These are phyloP conservation scores for Oscheius sp. DNA, from an alignment of 2,888 invertebrate species.

Conservation along the genomic window DNA sequence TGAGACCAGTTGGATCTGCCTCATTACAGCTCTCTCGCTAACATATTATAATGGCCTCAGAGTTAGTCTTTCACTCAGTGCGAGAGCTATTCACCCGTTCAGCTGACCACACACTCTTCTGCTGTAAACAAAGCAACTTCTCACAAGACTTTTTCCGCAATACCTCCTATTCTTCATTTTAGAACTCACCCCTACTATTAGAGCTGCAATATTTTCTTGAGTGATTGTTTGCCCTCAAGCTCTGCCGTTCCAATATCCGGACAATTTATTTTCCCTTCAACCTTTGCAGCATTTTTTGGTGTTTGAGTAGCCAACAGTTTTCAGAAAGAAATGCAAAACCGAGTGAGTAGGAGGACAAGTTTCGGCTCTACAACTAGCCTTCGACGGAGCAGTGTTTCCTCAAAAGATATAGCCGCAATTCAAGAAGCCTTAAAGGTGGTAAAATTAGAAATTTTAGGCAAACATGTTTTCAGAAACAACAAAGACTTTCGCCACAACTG, in stretches of 20 bases:
- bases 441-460: background rate
- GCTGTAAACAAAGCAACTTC: constrained; percentile 1
- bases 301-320: too few species aligned
- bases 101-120: constrained; percentile 1
- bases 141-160: background rate
- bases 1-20: too few species aligned
- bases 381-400: constrained; percentile 46
- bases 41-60: too few species aligned
- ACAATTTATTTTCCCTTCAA: background rate
- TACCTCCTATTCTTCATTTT: background rate
- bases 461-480: constrained; percentile 44
- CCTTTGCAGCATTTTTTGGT: too few species aligned
- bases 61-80: background rate
- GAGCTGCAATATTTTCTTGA: background rate
- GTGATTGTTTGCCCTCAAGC: background rate
- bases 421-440: constrained; percentile 47
- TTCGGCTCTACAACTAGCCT: constrained; percentile 43
- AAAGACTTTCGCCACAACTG: constrained; percentile 41
- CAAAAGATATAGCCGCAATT: constrained; percentile 47
- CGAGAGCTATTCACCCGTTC: background rate
- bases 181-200: background rate
- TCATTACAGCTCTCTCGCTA: too few species aligned
- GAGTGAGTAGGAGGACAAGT: constrained; percentile 39
- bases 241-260: too few species aligned
- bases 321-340: constrained; percentile 10